Conservation (phyloP, 2,888 invertebrate genomes). For the Torymus texanus region DNA sequence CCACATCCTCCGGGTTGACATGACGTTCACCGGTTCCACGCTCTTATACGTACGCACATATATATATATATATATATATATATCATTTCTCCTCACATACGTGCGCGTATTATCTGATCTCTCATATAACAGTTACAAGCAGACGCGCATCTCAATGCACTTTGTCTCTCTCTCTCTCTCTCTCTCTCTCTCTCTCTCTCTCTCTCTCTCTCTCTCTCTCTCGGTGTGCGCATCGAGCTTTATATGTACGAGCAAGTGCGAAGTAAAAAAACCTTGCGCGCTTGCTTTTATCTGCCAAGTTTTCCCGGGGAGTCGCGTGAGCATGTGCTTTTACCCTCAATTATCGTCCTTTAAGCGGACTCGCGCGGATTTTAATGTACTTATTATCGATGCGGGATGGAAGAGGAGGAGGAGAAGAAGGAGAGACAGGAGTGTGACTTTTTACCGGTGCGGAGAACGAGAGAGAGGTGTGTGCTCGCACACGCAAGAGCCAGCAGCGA, state of each 20-base stretch:
- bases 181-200: too few species aligned
- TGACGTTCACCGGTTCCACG: too few species aligned
- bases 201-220: too few species aligned
- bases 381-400: slow-evolving; percentile 22
- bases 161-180: slow-evolving; percentile 7
- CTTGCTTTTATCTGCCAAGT: slow-evolving; percentile 32
- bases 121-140: slow-evolving; percentile 64
- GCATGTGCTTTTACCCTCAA: slow-evolving; percentile 34
- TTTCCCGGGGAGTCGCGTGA: background rate
- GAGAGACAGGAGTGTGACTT: background rate
- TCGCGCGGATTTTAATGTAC: slow-evolving; percentile 32
- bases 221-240: slow-evolving; percentile 25
- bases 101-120: slow-evolving; percentile 66
- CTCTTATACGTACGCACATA: too few species aligned
- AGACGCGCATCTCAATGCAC: slow-evolving; percentile 62
- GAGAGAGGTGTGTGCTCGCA: too few species aligned
- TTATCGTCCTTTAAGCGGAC: slow-evolving; percentile 54
- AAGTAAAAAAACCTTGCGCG: background rate
- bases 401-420: too few species aligned
- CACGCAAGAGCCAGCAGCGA: background rate
- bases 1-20: too few species aligned
- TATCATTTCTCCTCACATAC: background rate
- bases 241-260: background rate
- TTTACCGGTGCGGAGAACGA: background rate
- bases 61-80: too few species aligned